Percentiles rank a stretch among this genome's conserved stretches.
These are phyloP conservation scores for Cydia pomonella DNA, from an alignment of 1,140 invertebrate species.

Conservation along the genomic window DNA sequence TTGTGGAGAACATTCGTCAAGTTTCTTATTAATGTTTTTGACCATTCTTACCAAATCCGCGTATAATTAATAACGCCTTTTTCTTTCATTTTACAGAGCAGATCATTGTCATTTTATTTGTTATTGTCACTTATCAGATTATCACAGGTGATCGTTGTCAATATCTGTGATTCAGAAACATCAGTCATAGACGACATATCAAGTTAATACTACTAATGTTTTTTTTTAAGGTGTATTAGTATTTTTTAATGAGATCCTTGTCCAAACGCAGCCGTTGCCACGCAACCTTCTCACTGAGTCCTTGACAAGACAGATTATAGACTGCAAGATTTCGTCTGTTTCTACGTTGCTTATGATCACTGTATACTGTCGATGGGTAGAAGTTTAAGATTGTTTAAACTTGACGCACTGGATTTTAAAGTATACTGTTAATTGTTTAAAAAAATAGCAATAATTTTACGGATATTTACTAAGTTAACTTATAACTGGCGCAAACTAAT, in stretches of 20 bases:
- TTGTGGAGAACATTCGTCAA: not conserved
- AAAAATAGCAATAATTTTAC: slow-evolving; percentile 9
- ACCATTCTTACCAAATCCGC: no score
- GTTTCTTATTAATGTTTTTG: no score
- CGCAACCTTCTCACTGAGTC: slow-evolving; percentile 9
- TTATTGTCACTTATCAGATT: no score
- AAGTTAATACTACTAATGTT: no score
- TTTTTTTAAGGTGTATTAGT: not conserved
- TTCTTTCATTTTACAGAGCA: no score
- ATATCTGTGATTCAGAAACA: no score
- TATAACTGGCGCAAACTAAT: not conserved
- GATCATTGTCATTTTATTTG: no score
- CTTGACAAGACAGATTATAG: slow-evolving; percentile 6
- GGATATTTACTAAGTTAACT: no score
- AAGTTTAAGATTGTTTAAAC: slow-evolving; percentile 7
- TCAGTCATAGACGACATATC: no score
- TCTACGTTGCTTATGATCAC: slow-evolving; percentile 16
- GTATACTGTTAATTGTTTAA: not conserved
- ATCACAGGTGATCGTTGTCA: no score
- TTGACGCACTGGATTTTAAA: not conserved
- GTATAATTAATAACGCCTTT: no score
- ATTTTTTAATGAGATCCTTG: slow-evolving; percentile 15
- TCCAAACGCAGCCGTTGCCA: not conserved
- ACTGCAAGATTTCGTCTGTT: not conserved
- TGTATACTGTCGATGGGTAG: slow-evolving; percentile 27